Base-by-base conservation (phyloP, 2,888 invertebrate genomes). In the Agapostemon virescens region DNA sequence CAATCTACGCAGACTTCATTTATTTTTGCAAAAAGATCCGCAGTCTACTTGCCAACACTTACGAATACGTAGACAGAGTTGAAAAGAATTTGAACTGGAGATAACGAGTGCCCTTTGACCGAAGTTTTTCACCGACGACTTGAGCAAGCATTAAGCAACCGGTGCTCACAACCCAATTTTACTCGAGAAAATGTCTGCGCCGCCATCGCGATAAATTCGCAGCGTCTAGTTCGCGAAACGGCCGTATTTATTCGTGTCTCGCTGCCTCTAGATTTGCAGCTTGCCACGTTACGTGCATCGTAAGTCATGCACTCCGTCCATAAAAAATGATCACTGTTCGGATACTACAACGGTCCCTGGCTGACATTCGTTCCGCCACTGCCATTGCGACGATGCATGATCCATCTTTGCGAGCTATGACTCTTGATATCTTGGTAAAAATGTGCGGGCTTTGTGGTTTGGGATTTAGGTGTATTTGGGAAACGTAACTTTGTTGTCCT, bases 171-270 rank as follows among this genome's bases (percentile, higher is more conserved):
- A 66, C 26, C 17, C 64, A 66, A 66, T 66, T 26, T 40, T 40
- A 66, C 23, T 9, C 4, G 13, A 42, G 30, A 20, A 42, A 42
- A 30, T 42, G 38, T 42, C 42, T 20, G 4, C 42, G 40, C 11
- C 17, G 42, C 49, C n/a, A 49, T 26, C 42, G 66, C 66, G 42
- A 42, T 67, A 42, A 67, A 67, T 67, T 67, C 30, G 20, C 42
- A 9, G 20, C 20, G 66, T 30, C 66, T 42, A 42, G 30, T 3
- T 30, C 20, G 42, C 42, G 42, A 67, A 30, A 13, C 30, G 67
- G 11, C 20, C 67, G 30, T 66, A 66, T 26, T 42, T 42, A 67
- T 67, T 42, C 67, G 67, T 67, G 30, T 67, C 30, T 42, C 42
- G 42, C 11, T 45, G 30, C 42, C 42, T 26, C 20, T 42, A 11